Evolutionary conservation across 2,113 vertebrate genomes (phyloP).

Genomic region (Capricornis sumatraensis): DNA sequence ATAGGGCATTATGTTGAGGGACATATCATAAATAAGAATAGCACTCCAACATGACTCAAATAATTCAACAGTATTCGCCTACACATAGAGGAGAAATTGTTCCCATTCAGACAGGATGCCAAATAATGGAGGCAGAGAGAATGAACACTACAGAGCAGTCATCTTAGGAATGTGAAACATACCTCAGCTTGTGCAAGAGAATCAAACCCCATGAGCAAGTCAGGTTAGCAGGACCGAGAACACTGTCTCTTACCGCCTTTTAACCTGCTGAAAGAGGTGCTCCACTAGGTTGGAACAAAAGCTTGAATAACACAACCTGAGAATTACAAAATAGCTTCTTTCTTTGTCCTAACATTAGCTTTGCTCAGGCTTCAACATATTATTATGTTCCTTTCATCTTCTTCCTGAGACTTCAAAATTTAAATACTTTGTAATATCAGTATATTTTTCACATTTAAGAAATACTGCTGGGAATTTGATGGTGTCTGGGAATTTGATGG

Average conservation of each 20-base stretch:
- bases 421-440: background rate
- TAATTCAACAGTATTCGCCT: background rate
- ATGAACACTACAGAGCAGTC: background rate
- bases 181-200: background rate
- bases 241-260: background rate
- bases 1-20: background rate
- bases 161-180: background rate
- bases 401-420: background rate
- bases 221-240: background rate
- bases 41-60: background rate
- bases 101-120: background rate
- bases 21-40: slow-evolving; percentile 16
- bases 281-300: accelerated
- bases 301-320: no score
- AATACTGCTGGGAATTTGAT: background rate
- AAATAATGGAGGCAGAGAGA: background rate
- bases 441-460: background rate
- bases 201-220: background rate
- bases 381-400: background rate
- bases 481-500: no score
- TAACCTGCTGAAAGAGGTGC: background rate
- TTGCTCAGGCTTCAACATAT: background rate
- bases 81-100: background rate
- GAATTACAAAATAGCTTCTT: background rate
- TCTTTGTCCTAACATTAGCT: background rate